Evolutionary conservation across 2,797 vertebrate genomes (phyloP), one percentile per base, ranked within the genome.

Genomic region (Atherinosoma microstoma): DNA sequence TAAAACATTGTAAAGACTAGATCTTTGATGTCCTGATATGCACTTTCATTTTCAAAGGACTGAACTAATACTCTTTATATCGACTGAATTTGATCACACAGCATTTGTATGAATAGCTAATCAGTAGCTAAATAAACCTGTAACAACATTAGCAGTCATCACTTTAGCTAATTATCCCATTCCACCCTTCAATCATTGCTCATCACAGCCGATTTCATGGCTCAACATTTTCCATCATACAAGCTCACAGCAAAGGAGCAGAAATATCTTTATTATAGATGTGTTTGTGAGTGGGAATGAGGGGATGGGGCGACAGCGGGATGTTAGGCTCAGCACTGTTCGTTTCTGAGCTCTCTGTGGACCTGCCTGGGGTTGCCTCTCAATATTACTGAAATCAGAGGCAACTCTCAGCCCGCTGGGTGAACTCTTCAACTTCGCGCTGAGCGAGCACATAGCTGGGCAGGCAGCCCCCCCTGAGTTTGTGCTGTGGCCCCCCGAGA

Each of bases 341-440:
- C 10, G 16, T 34, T 51, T 73, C 74, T 15, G 65, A 83, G 79
- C 77, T 80, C 81, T 80, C 68, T 4, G 59, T 58, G 45, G 82
- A 70, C 77, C 83, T 58, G 82, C 84, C 82, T 77, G 63, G 70
- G 84, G 82, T 82, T 70, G 65, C 75, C 68, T 77, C 80, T 78
- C 60, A 66, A 69, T 78, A 84, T 87, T 86, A 77, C 38, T 61
- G 73, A 76, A 54, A 90, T 89, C 73, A 87, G 76, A 81, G 10
- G 82, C 72, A 82, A 79, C 80, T 64, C 81, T 73, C 56, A 77
- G 87, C 73, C 84, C 56, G 78, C 72, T 57, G 84, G 82, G 76
- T 93, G 92, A 93, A 92, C 92, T 92, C 84, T 91, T 91, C 89
- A 92, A 92, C 90, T 92, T 77, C 2, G 32, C 64, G 84, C 74